Evolutionary conservation across 2,113 vertebrate species (phyloP), one percentile per base, ranked within the genome.

Genomic region (Irena cyanogastra): DNA sequence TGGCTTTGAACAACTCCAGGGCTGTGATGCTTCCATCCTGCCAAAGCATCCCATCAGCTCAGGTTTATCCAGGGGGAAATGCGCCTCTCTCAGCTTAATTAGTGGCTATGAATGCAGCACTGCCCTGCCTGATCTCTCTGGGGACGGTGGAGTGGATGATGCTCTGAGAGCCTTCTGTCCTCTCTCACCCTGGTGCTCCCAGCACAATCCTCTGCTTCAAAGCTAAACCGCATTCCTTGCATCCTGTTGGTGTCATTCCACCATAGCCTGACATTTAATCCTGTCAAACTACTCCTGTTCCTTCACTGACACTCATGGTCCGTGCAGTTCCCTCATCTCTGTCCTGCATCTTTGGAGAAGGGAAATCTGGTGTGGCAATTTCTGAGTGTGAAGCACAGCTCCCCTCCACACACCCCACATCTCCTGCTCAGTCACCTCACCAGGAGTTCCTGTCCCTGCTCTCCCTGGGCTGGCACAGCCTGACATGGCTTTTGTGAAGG

Each of bases 331-430:
- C 37, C n/a, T 90, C 66, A 21, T 24, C 27, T 86, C 61, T 64
- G 16, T 44, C 44, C 44, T 64, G n/a, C 21, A 9, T 45, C 49
- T 64, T 56, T 0, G 3, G 53, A 70, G 66, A 85, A 75, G 39
- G 23, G 17, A 85, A 71, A 56, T 47, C 28, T 44, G 59, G 8
- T 59, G 33, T 45, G 41, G 66, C 0, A 13, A 16, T 45, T 82
- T 76, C 21, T 47, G 78, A 39, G 69, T 37, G 44, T 13, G 45
- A 54, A 80, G 45, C 27, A 22, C 44, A 70, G 45, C 15, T 19
- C 16, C 6, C 16, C n/a, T 63, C 17, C 2, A 0, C 28, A 18
- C 6, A 16, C 4, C 3, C 10, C 13, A 14, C 0, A 0, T 71
- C 35, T 70, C 47, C 44, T 63, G 39, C 33, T 82, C 11, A 1